Conservation (phyloP, 2,888 invertebrate genomes). For the Calliphora vomitoria region DNA sequence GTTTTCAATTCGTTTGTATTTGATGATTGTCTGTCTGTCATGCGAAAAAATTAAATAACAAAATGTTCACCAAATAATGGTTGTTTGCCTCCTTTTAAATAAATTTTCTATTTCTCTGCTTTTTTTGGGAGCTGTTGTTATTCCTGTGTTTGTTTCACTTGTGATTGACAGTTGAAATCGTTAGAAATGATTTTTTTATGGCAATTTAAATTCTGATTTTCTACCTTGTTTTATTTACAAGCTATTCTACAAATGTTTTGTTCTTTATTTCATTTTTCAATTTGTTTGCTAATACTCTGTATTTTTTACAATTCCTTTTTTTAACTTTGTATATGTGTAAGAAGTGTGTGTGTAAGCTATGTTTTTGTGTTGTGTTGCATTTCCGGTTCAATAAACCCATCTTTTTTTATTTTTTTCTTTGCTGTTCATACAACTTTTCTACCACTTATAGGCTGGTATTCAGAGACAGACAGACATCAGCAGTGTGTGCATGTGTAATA, state of each 20-base stretch:
- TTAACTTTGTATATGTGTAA: background rate
- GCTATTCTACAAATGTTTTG: constrained; percentile 12
- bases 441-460: constrained; percentile 54
- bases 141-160: constrained; percentile 29
- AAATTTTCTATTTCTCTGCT: constrained; percentile 14
- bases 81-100: constrained; percentile 1
- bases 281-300: constrained; percentile 63
- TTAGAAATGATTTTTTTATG: constrained; percentile 46
- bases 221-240: constrained; percentile 44
- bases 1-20: constrained; percentile 8
- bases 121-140: background rate
- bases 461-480: constrained; percentile 34
- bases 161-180: constrained; percentile 63
- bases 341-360: constrained; percentile 3
- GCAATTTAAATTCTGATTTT: constrained; percentile 61
- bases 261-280: constrained; percentile 54
- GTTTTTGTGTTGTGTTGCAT: constrained; percentile 68
- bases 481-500: constrained; percentile 39
- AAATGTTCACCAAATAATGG: constrained; percentile 34
- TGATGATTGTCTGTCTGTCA: constrained; percentile 26
- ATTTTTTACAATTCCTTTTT: constrained; percentile 3
- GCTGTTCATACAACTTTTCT: constrained; percentile 58
- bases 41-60: constrained; percentile 2
- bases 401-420: constrained; percentile 47
- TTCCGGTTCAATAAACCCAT: constrained; percentile 76